Evolutionary conservation across 2,797 vertebrate genomes (phyloP), one percentile per base, ranked within the genome.

Genomic region (Cetoscarus ocellatus): DNA sequence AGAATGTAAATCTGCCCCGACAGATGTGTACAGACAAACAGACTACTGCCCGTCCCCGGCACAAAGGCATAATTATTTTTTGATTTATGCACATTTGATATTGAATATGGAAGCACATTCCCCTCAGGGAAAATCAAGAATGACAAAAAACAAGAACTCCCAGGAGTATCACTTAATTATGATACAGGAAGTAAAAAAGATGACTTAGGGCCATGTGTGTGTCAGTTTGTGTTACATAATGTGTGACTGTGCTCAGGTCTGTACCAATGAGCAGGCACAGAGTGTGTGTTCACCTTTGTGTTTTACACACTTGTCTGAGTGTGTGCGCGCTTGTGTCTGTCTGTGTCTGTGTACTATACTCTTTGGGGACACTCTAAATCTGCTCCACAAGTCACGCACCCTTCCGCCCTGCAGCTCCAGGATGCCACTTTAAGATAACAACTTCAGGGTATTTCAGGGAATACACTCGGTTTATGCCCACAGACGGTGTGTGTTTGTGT

Each of bases 391-490:
- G 83, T 90, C 88, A 86, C 57, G 58, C 83, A 79, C 55, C 61
- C 69, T 54, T 42, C 70, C 55, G 77, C 77, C 88, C 80, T 82
- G 62, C 14, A 85, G 86, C 77, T 77, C 55, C 67, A 72, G 77
- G 84, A 88, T 83, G 86, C 75, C 81, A 88, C 85, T 90, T 89
- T 75, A 85, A 82, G 79, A 90, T 86, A 88, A 88, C 84, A 87
- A 86, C 90, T 84, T 74, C 40, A 76, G 86, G 84, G 75, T 77
- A 82, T 88, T 86, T 84, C 68, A 82, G 80, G 74, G 66, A 89
- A 74, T 82, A 80, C 68, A 62, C 62, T 82, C 67, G 17, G 61
- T 84, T 85, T 82, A 79, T 69, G 71, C 79, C 75, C 19, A 67
- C 34, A 83, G 73, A 66, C 38, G n/a, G n/a, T 27, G 0, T 67